Conservation (phyloP, 1,140 invertebrate genomes). For the Drosophila carrolli region DNA sequence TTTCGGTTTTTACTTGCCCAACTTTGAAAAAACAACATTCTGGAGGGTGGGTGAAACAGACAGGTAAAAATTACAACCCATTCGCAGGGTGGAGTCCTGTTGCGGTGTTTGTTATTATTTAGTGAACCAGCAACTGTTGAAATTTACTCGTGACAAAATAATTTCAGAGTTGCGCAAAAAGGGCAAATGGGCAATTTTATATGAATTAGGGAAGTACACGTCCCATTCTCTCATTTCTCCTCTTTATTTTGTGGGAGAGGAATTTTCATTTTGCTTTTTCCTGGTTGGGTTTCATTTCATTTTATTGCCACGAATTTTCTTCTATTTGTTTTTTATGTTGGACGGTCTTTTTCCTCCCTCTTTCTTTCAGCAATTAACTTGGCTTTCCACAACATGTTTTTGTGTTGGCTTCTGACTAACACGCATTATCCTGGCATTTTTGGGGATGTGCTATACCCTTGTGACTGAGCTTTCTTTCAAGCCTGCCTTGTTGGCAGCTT, state of each 20-base stretch:
- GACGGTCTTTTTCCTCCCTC: not conserved
- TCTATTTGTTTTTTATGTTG: slow-evolving; percentile 37
- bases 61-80: slow-evolving; percentile 25
- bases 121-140: slow-evolving; percentile 34
- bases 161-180: slow-evolving; percentile 30
- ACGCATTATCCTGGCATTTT: slow-evolving; percentile 28
- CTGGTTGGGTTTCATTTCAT: slow-evolving; percentile 21
- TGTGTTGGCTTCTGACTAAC: slow-evolving; percentile 3
- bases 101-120: slow-evolving; percentile 34
- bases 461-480: slow-evolving; percentile 11
- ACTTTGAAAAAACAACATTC: slow-evolving; percentile 23
- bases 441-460: slow-evolving; percentile 17
- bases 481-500: not conserved
- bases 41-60: slow-evolving; percentile 2
- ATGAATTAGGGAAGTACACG: slow-evolving; percentile 26
- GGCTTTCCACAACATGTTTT: slow-evolving; percentile 30
- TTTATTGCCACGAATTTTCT: slow-evolving; percentile 40
- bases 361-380: slow-evolving; percentile 35
- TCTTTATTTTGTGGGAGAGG: slow-evolving; percentile 1
- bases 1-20: slow-evolving; percentile 15
- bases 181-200: slow-evolving; percentile 33
- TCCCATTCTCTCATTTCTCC: not conserved
- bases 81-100: not conserved
- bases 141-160: slow-evolving; percentile 41
- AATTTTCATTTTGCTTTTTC: slow-evolving; percentile 12